Base-by-base conservation (phyloP, 2,797 vertebrate species). In the Menidia menidia region DNA sequence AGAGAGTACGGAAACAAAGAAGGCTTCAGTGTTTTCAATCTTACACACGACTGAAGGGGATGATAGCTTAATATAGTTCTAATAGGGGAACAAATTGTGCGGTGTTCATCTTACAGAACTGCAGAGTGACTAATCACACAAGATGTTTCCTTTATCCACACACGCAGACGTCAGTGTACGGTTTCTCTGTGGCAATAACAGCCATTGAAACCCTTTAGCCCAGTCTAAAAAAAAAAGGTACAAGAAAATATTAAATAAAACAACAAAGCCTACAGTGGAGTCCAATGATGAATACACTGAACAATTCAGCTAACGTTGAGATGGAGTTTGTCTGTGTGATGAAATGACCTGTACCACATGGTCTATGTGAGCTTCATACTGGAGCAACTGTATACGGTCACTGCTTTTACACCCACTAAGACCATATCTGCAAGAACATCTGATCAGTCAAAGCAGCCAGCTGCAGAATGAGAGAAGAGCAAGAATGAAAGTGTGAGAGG, bases 31-130 rank as follows among this genome's bases (percentile, higher is more conserved):
- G 65, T 84, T 82, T 82, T 83, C 47, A 3, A 67, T 78, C 68
- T 44, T 66, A 64, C 74, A 76, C 73, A 83, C 85, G 83, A 87
- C 75, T 80, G 78, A 89, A 88, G 78, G 83, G 83, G 86, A 87
- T 89, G 90, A 90, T 86, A 89, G 78, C 75, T 80, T 87, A 92
- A 91, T 87, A 81, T 83, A 79, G 82, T 77, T 67, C 74, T 90
- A 92, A 92, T 91, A 69, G 85, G 83, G 76, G 85, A 88, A 92
- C 90, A 92, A 88, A 92, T 89, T 30, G 72, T 65, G 77, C 81
- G 75, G 80, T 73, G 82, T 87, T 89, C 77, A 61, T 78, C 84
- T 92, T 89, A 88, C 87, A 92, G 87, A 92, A 91, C 88, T 70
- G 69, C 39, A 54, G 87, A 89, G 81, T 89, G 89, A 92, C 84